Conservation (phyloP, 1,140 invertebrate species). For the Drosophila aff. region DNA sequence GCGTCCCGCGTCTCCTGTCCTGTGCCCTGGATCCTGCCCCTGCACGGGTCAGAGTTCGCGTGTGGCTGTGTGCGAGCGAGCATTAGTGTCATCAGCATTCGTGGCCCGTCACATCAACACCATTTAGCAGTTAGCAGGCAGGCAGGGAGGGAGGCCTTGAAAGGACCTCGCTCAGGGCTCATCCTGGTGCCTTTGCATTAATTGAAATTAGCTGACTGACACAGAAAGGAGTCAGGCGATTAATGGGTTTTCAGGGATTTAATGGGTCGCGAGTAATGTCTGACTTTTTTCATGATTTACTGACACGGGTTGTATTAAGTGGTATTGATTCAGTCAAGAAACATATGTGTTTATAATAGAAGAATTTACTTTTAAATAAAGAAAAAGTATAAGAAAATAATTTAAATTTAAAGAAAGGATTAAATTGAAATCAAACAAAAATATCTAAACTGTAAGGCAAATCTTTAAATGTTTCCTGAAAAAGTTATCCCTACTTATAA, state of each 20-base stretch:
- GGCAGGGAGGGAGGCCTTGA: background rate
- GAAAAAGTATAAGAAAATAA: background rate
- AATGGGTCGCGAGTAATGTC: background rate
- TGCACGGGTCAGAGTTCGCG: slow-evolving; percentile 14
- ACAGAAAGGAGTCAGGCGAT: slow-evolving; percentile 29
- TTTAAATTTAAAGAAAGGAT: background rate
- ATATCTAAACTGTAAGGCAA: too few species aligned
- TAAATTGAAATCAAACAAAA: background rate
- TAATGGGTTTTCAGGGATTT: slow-evolving; percentile 23
- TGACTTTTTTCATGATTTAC: background rate
- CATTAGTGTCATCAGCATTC: slow-evolving; percentile 64
- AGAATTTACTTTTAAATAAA: background rate
- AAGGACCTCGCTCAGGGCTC: slow-evolving; percentile 24
- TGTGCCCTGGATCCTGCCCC: slow-evolving; percentile 6
- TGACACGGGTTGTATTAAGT: background rate
- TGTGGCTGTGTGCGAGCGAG: slow-evolving; percentile 19
- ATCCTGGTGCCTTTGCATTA: slow-evolving; percentile 33
- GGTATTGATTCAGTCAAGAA: background rate
- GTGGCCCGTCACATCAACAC: slow-evolving; percentile 49
- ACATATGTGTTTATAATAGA: background rate
- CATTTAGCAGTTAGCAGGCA: slow-evolving; percentile 12
- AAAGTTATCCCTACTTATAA: background rate
- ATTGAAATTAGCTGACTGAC: slow-evolving; percentile 57
- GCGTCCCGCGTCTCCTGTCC: slow-evolving; percentile 1
- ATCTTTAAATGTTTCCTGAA: background rate